Evolutionary conservation across 2,113 vertebrate genomes (phyloP), one percentile per base, ranked within the genome.

Genomic region (Martes martes): DNA sequence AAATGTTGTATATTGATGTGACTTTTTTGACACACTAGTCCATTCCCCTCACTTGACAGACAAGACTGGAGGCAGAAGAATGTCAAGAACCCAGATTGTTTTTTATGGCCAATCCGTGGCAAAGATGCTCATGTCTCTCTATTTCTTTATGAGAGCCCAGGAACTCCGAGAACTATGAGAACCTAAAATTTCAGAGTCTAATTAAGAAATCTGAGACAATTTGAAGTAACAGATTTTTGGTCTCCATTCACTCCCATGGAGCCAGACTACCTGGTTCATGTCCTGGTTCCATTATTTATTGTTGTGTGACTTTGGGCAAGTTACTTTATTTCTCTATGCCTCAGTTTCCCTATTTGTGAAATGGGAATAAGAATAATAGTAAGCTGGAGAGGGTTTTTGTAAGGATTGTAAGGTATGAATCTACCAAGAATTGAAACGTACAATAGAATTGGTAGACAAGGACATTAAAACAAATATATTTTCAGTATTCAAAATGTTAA

Each of bases 391-490:
- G 4, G 18, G 33, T 85, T 80, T 89, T 65, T 63, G 4, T 79
- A 63, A 61, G 13, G 4, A 93, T 65, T 89, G 76, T 52, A 71
- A 82, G 61, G 71, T 80, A 85, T 85, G 74, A 85, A 61, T 55
- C 10, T 65, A 85, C 14, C 83, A 47, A 80, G 52, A 93, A 61
- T 55, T 55, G 59, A 73, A 28, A 73, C 10, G 26, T 69, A 69
- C 39, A 7, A 11, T 82, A 89, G n/a, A 79, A 97, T 80, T n/a
- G 45, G 14, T 2, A 45, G 39, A 47, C 13, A 76, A 78, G 0
- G 4, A 28, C 31, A 5, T 47, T 63, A 73, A 74, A 95, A 33
- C 3, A 79, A 61, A 88, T 45, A 19, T 33, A 42, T 92, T 78
- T 13, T 21, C 1, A 47, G 45, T 73, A 42, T 86, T 73, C 33